These are phyloP conservation scores for Halisarca cf. caerulea DNA, from an alignment of 37 sponge, comb jelly and placozoan genomes.

Conservation along the genomic window DNA sequence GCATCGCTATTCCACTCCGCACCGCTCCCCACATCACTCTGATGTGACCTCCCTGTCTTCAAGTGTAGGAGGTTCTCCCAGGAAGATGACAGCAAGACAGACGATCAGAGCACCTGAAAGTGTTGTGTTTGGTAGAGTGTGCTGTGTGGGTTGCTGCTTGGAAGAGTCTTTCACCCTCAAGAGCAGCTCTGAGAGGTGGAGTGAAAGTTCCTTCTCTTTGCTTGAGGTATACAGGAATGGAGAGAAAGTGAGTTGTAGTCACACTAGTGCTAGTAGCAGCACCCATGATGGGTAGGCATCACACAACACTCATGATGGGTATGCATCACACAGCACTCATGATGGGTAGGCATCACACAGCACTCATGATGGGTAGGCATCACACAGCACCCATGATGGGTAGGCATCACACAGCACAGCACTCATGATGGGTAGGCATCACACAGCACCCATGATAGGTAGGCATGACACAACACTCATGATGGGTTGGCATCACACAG, in stretches of 20 bases:
- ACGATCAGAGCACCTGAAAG: neutral
- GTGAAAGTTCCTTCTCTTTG: neutral
- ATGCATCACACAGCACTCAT: too few species aligned
- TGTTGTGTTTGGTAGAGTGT: slow-evolving; percentile 11
- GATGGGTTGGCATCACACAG: too few species aligned
- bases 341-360: neutral
- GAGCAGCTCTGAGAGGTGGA: slow-evolving; percentile 6
- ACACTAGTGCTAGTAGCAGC: too few species aligned
- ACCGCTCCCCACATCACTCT: too few species aligned
- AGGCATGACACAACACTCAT: too few species aligned
- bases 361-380: neutral
- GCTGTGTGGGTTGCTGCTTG: neutral
- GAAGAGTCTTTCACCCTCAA: neutral
- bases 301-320: too few species aligned
- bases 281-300: too few species aligned
- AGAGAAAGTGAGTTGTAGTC: slow-evolving; percentile 5
- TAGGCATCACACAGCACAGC: neutral
- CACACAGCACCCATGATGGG: neutral
- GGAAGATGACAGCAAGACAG: neutral
- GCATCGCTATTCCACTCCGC: too few species aligned
- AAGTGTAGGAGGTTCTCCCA: neutral
- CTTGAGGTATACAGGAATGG: slow-evolving; percentile 9
- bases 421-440: too few species aligned
- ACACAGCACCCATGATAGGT: too few species aligned
- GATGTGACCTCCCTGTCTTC: too few species aligned